Evolutionary conservation across 2,888 invertebrate species (phyloP), one percentile per base, ranked within the genome.

Genomic region (Lepidocyrtoides sp.): DNA sequence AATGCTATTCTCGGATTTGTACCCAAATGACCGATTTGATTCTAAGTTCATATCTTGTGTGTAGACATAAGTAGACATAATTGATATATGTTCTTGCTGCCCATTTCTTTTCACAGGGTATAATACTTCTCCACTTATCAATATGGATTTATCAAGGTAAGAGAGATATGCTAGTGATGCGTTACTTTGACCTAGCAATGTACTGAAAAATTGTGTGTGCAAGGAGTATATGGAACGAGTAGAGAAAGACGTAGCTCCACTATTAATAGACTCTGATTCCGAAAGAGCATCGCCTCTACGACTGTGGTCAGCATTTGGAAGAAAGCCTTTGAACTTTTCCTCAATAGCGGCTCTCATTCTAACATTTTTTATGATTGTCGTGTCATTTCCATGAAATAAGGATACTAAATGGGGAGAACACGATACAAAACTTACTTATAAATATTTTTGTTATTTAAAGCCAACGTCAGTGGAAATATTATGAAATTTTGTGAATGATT

Each of bases 321-420:
- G 48, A 20, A n/a, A 4, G 23, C 23, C 29, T n/a, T 51, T 66
- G 0, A 77, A 26, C 26, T 77, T 77, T 29, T 48, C 51, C 1
- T 41, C 41, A 8, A 69, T 17, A 8, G 17, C 20, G 12, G 17
- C 32, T 26, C 48, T 41, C n/a, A 66, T 20, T 10, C 10, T 83
- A 4, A 12, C n/a, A 23, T 63, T 83, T 1, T 26, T 44, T 17
- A 83, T 69, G 17, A 29, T 4, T 3, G 10, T 1, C 0, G 69
- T 69, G 41, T 32, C 26, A 29, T 84, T 69, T 48, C 51, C 69
- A 17, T 48, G 69, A 32, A 51, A 63, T 51, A 84, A 17, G 4
- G 69, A 84, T 0, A 20, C 63, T 66, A 26, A n/a, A n/a, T n/a
- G n/a, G n/a, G n/a, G n/a, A n/a, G n/a, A n/a, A n/a, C n/a, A n/a